A percentile compares a stretch with the other conserved stretches of the same genome.
These are phyloP conservation scores for Chrysotoxum bicinctum DNA, from an alignment of 2,888 invertebrate genomes.

Conservation along the genomic window DNA sequence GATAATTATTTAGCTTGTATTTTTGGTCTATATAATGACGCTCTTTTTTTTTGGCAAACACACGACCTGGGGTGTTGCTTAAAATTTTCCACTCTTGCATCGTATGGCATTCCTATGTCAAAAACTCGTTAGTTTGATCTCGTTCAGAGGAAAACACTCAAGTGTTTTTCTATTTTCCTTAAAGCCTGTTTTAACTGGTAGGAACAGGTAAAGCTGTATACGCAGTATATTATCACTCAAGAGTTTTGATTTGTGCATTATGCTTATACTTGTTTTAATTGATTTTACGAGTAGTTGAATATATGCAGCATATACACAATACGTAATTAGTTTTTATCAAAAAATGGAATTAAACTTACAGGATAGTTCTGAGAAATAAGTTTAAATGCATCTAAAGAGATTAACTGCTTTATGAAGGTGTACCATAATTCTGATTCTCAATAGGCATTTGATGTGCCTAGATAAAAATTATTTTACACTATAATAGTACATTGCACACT, in stretches of 20 bases:
- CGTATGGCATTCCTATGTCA: constrained; percentile 20
- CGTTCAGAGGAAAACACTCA: constrained; percentile 39
- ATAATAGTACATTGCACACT: no score
- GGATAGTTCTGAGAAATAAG: no score
- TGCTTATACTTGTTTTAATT: background rate
- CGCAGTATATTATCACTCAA: constrained; percentile 32
- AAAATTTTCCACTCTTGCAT: constrained; percentile 51
- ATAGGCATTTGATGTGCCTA: no score
- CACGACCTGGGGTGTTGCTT: constrained; percentile 19
- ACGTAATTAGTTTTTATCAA: no score
- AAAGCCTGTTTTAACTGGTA: constrained; percentile 56
- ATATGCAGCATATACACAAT: no score
- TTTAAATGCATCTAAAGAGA: no score
- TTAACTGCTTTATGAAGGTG: no score
- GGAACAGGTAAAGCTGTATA: constrained; percentile 35
- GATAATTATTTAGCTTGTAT: constrained; percentile 26
- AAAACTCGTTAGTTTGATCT: constrained; percentile 43
- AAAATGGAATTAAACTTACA: no score
- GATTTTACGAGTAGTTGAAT: no score
- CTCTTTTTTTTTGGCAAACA: constrained; percentile 31
- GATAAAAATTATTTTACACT: no score
- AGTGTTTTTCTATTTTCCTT: constrained; percentile 29
- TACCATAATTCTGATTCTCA: no score
- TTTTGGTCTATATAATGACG: constrained; percentile 1
- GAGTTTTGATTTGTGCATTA: constrained; percentile 16